phyloP scores from a whole-genome alignment of 2,888 invertebrate genomes.

The Odontothrips loti region DNA sequence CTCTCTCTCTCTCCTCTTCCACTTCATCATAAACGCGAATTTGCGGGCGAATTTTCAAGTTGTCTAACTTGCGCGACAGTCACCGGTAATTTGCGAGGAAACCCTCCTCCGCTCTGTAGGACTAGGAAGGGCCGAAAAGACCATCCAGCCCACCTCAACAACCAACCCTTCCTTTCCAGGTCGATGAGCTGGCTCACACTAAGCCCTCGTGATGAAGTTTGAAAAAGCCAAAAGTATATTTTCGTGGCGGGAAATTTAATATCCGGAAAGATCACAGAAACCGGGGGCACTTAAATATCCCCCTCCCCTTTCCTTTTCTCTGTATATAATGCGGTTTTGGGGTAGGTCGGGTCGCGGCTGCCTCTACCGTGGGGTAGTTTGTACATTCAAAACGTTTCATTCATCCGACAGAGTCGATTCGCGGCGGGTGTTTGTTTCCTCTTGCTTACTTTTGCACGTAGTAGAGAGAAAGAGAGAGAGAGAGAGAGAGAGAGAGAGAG shows the following conservation, averaged over 20 bases:
- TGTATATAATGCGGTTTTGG: too few relatives aligned
- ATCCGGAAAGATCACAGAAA: background rate
- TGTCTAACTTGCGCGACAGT: conserved; percentile 22
- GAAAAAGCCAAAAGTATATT: background rate
- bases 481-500: too few relatives aligned
- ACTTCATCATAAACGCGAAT: conserved; percentile 19
- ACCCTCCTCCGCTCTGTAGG: background rate
- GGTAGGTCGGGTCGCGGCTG: too few relatives aligned
- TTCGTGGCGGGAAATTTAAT: background rate
- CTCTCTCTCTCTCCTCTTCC: background rate
- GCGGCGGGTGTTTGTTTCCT: too few relatives aligned
- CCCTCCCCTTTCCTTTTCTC: background rate
- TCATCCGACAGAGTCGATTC: too few relatives aligned
- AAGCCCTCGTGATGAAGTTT: background rate
- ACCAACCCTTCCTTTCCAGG: too few relatives aligned
- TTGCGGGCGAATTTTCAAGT: conserved; percentile 22
- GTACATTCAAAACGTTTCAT: background rate
- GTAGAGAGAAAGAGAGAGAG: too few relatives aligned
- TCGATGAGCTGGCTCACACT: background rate
- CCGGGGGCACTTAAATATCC: background rate
- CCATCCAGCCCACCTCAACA: too few relatives aligned
- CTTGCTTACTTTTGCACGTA: too few relatives aligned
- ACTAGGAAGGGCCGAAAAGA: too few relatives aligned
- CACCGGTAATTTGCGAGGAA: background rate
- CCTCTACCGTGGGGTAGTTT: background rate